Evolutionary conservation across 2,797 vertebrate species (phyloP), one percentile per base, ranked within the genome.

Genomic region (Oryzias dopingdopingensis): DNA sequence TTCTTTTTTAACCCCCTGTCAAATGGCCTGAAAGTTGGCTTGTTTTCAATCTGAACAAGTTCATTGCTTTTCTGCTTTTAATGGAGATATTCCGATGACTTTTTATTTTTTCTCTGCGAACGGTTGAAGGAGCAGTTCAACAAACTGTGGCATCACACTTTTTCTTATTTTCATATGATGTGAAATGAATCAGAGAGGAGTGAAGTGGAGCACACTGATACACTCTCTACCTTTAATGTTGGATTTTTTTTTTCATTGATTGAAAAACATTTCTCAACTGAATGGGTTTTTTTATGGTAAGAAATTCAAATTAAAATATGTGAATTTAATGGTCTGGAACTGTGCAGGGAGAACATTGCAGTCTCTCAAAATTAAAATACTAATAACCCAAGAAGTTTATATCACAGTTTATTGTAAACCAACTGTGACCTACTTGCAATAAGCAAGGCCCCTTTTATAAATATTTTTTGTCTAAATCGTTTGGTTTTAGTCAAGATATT

Each of bases 151-250:
- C 61, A 52, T 47, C 71, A 72, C 71, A 68, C 61, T 52, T 44
- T 64, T n/a, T 42, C 51, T 59, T 46, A 75, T 80, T 78, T 77
- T 42, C 69, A 79, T 78, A 63, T 59, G 59, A 59, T 71, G 60
- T 60, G 58, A 76, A 71, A 65, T 56, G 23, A 56, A 74, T 15
- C 50, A 58, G 60, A 56, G 49, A 70, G 59, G 45, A 70, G 51
- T 14, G 44, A 29, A 69, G 29, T 54, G 49, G 42, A 68, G 51
- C 42, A 7, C 52, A 37, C 22, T 77, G 62, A 63, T 67, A 65
- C 44, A 77, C 77, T 79, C 65, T 14, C 52, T 62, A 32, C 20
- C 54, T 54, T 66, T 55, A 42, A 57, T 59, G 4, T 42, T 50
- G 23, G 23, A 49, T 49, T 56, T 64, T 24, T 62, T 65, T 62